Percentiles rank a stretch among this genome's conserved stretches.
phyloP scores from a whole-genome alignment of 2,797 vertebrate species.

The Chromobotia macracanthus region DNA sequence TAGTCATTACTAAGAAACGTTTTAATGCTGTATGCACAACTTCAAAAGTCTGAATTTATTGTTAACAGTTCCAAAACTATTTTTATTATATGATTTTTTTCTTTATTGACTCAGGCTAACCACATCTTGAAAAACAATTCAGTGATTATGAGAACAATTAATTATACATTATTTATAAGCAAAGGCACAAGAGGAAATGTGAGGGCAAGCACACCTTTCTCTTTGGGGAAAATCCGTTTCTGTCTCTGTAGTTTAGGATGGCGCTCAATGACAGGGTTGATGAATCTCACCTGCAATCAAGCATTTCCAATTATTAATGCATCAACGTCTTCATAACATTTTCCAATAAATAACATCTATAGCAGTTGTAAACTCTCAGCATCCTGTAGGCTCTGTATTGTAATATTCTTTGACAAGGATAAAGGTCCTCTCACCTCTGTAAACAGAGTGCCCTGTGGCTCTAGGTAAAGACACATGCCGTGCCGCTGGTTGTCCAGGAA shows the following conservation, averaged over 20 bases:
- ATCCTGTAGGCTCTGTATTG: neutral
- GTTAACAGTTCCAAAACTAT: neutral
- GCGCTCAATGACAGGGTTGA: conserved; percentile 89
- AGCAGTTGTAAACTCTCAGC: neutral
- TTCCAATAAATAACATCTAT: neutral
- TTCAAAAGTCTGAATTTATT: neutral
- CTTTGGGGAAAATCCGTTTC: conserved; percentile 90
- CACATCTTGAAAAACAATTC: neutral
- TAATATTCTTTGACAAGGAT: neutral
- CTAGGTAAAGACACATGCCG: conserved; percentile 85
- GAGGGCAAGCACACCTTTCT: conserved; percentile 80
- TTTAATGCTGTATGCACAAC: no score
- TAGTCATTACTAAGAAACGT: neutral
- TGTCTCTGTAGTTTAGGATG: conserved; percentile 88
- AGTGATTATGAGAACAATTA: neutral
- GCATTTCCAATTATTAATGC: neutral
- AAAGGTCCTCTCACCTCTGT: conserved; percentile 79
- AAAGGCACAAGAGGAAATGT: neutral
- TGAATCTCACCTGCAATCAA: conserved; percentile 86
- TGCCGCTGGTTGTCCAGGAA: conserved; percentile 93
- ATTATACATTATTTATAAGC: neutral
- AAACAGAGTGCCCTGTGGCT: conserved; percentile 91
- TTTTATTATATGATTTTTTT: neutral
- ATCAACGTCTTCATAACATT: neutral
- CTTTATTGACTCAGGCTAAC: neutral